These are phyloP conservation scores for Phyto melanocephala DNA, from an alignment of 2,888 invertebrate species.

Conservation along the genomic window DNA sequence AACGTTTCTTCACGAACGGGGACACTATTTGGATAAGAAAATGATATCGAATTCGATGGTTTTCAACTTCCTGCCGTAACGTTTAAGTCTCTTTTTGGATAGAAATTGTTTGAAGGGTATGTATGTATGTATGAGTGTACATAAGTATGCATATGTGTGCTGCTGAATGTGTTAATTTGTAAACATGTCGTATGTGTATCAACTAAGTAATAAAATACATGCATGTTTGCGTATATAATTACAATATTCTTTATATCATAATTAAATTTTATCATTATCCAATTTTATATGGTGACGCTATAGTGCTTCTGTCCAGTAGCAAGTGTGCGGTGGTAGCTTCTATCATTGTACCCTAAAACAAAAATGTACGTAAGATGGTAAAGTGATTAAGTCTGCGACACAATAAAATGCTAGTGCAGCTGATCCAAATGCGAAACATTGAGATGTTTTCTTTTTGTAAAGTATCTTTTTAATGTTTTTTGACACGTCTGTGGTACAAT, in stretches of 20 bases:
- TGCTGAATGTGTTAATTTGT: not conserved
- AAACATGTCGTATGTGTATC: not conserved
- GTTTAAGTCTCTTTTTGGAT: too few species aligned
- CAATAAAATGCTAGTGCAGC: not conserved
- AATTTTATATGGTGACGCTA: conserved; percentile 33
- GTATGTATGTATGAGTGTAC: too few species aligned
- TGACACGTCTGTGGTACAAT: too few species aligned
- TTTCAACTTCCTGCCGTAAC: too few species aligned
- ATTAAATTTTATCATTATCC: conserved; percentile 61
- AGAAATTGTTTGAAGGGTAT: too few species aligned
- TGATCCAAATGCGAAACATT: too few species aligned
- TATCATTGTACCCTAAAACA: not conserved
- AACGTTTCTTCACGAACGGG: too few species aligned
- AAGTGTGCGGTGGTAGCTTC: not conserved
- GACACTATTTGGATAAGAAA: too few species aligned
- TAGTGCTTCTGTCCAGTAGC: conserved; percentile 20
- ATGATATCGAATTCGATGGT: too few species aligned
- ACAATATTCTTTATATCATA: conserved; percentile 50
- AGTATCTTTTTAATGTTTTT: too few species aligned
- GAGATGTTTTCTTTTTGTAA: too few species aligned
- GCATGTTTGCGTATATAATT: conserved; percentile 31
- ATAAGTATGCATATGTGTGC: not conserved
- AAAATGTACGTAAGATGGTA: not conserved
- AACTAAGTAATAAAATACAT: not conserved
- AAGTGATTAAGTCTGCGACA: not conserved